phyloP scores from a whole-genome alignment of 2,113 vertebrate species.

The Amblyornis subalaris region DNA sequence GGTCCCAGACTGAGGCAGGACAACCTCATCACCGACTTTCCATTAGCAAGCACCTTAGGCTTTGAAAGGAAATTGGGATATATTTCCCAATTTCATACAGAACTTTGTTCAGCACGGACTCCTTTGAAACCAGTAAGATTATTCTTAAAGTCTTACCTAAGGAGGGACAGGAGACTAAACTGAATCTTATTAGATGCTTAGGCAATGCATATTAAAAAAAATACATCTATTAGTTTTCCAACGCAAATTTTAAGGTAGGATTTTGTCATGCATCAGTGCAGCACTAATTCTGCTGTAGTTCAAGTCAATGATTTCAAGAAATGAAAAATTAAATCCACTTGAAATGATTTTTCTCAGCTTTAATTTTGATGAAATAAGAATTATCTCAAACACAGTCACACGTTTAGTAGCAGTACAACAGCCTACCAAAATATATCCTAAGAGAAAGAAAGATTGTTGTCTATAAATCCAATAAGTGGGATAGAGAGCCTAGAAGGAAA shows the following conservation, averaged over 20 bases:
- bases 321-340: background rate
- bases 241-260: background rate
- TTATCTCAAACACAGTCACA: background rate
- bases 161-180: background rate
- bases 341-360: background rate
- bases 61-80: background rate
- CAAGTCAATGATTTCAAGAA: background rate
- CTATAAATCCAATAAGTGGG: background rate
- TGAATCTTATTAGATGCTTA: background rate
- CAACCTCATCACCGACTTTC: background rate
- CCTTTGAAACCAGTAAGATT: background rate
- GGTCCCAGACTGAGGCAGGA: background rate
- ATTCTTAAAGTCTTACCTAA: background rate
- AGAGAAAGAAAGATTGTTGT: background rate
- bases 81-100: background rate
- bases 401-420: background rate
- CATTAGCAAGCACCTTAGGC: background rate
- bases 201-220: background rate
- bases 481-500: background rate
- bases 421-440: background rate
- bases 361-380: background rate
- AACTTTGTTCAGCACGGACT: background rate
- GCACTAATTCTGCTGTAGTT: background rate
- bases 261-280: background rate
- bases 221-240: background rate